phyloP scores from a whole-genome alignment of 2,888 invertebrate species.

The Scaptomyza caliginosa region DNA sequence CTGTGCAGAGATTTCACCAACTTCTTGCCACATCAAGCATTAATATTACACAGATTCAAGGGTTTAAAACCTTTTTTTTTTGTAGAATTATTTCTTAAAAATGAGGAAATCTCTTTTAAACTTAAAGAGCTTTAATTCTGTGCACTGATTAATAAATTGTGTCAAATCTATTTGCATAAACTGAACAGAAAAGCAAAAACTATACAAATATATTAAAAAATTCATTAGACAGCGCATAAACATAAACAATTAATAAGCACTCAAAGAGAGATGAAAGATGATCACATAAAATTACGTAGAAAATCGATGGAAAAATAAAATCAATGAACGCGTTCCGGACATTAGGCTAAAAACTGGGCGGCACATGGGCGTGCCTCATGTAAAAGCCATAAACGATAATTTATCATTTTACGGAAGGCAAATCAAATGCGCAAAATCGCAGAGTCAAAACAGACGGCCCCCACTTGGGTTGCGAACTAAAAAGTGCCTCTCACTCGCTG shows the following conservation, averaged over 20 bases:
- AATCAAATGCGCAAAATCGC: conserved; percentile 57
- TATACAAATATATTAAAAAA: conserved; percentile 53
- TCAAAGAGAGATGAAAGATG: conserved; percentile 34
- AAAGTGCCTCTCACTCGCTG: conserved; percentile 5
- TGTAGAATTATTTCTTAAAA: not conserved
- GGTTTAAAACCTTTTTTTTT: not conserved
- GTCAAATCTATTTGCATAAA: conserved; percentile 69
- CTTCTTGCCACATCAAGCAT: not conserved
- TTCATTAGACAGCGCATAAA: conserved; percentile 64
- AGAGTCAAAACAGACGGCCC: conserved; percentile 66
- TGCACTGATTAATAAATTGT: conserved; percentile 39
- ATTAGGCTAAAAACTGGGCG: conserved; percentile 41
- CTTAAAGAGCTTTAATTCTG: conserved; percentile 22
- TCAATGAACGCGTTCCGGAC: conserved; percentile 56
- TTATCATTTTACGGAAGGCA: conserved; percentile 63
- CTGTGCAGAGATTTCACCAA: conserved; percentile 32
- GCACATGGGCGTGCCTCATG: conserved; percentile 15
- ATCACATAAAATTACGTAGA: conserved; percentile 33
- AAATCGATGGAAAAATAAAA: conserved; percentile 57
- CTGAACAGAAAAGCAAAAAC: not conserved
- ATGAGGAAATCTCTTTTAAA: not conserved
- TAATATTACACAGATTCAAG: too few species aligned
- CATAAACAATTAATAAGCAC: conserved; percentile 59
- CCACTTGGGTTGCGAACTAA: conserved; percentile 27
- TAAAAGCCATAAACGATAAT: conserved; percentile 34